Evolutionary conservation across 1,140 invertebrate genomes (phyloP).

Genomic region (Drosophila pruinosa): DNA sequence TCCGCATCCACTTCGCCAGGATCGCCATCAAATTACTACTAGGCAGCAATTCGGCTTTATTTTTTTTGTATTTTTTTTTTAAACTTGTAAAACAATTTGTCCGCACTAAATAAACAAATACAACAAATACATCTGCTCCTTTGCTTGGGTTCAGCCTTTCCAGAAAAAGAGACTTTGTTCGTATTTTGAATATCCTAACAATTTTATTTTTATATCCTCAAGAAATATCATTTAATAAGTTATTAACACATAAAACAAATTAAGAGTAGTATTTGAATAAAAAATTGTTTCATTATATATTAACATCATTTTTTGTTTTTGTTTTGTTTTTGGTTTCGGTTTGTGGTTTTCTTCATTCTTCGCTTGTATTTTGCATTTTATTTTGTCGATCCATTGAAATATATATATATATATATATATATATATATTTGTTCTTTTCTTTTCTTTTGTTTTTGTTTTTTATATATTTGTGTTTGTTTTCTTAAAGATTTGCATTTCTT

Average conservation of each 20-base stretch:
- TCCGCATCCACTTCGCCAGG: constrained; percentile 4
- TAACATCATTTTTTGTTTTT: constrained; percentile 55
- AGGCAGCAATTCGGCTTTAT: not conserved
- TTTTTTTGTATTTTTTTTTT: constrained; percentile 21
- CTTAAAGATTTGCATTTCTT: constrained; percentile 14
- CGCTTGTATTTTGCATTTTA: constrained; percentile 11
- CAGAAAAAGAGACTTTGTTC: not conserved
- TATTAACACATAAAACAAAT: constrained; percentile 80
- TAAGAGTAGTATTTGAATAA: constrained; percentile 81
- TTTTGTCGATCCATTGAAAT: constrained; percentile 77
- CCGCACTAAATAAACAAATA: not conserved
- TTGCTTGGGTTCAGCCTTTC: not conserved
- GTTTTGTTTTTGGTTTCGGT: constrained; percentile 49
- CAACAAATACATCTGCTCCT: constrained; percentile 12
- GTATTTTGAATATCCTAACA: constrained; percentile 75
- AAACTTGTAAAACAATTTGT: not conserved
- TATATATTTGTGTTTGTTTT: constrained; percentile 35
- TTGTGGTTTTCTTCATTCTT: constrained; percentile 18
- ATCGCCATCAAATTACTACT: constrained; percentile 26
- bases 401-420: constrained; percentile 61
- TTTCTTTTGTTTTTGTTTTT: constrained; percentile 34
- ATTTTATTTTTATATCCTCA: constrained; percentile 71
- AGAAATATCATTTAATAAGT: constrained; percentile 80
- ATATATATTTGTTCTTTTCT: too few relatives aligned
- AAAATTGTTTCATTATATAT: constrained; percentile 74